Evolutionary conservation across 2,888 invertebrate genomes (phyloP).

Genomic region (Eristalis arbustorum): DNA sequence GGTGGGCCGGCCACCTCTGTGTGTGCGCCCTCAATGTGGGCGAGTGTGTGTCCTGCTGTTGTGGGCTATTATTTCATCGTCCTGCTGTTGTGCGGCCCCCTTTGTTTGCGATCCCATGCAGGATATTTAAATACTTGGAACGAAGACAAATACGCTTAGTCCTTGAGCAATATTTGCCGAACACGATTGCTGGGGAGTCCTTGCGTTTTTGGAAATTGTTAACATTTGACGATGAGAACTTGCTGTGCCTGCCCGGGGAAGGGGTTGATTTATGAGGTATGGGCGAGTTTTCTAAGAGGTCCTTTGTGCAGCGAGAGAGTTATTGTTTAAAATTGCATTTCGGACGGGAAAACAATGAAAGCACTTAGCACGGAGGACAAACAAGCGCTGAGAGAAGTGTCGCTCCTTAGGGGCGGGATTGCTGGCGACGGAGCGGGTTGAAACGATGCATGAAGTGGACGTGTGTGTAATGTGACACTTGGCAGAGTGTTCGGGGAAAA

Average conservation of each 20-base stretch:
- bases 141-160: constrained; percentile 5
- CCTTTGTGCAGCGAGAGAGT: not conserved
- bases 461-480: not conserved
- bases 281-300: not conserved
- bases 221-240: constrained; percentile 2
- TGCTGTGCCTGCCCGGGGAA: not conserved
- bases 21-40: not conserved
- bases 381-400: not conserved
- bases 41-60: constrained; percentile 29
- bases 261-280: not conserved
- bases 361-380: not conserved
- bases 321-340: not conserved
- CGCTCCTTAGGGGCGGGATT: not conserved
- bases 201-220: constrained; percentile 6
- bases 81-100: not conserved
- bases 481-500: not conserved
- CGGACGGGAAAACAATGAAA: not conserved
- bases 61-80: constrained; percentile 46
- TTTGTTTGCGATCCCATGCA: not conserved
- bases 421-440: not conserved
- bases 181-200: not conserved
- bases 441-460: not conserved
- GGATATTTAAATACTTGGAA: constrained; percentile 56
- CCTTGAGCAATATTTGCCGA: constrained; percentile 7
- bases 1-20: constrained; percentile 9